phyloP scores from a whole-genome alignment of 2,113 vertebrate genomes.

The Mirounga angustirostris region DNA sequence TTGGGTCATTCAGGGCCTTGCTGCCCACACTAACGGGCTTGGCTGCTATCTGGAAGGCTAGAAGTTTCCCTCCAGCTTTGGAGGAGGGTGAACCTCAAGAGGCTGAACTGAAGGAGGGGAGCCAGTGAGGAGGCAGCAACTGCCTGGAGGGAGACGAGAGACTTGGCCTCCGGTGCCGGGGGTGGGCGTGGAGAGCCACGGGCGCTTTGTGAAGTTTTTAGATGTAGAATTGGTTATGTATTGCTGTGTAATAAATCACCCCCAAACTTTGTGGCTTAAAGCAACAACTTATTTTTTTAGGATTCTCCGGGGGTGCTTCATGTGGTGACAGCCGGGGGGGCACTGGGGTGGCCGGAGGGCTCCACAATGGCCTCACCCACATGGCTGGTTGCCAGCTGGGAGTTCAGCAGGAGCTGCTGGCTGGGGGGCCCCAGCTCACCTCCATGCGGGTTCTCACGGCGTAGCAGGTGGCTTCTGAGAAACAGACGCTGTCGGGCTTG shows the following conservation, averaged over 20 bases:
- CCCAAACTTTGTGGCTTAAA: conserved; percentile 7
- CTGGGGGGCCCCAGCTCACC: neutral
- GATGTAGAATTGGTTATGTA: neutral
- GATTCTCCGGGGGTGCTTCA: neutral
- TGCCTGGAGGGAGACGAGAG: neutral
- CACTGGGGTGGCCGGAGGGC: neutral
- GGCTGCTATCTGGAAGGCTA: neutral
- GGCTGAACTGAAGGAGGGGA: neutral
- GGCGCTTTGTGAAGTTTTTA: neutral
- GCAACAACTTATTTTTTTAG: neutral
- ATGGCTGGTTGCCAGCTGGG: neutral
- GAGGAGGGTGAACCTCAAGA: neutral
- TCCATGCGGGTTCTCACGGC: neutral
- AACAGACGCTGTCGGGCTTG: neutral
- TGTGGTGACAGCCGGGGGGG: neutral
- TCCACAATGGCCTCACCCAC: neutral
- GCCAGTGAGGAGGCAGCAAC: neutral
- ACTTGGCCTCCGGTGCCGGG: neutral
- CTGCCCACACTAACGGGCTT: neutral
- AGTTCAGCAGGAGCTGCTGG: neutral
- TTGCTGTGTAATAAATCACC: neutral
- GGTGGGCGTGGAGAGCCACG: neutral
- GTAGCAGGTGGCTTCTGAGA: neutral
- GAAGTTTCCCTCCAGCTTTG: neutral
- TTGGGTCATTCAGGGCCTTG: neutral